Evolutionary conservation across 2,113 vertebrate genomes (phyloP).

Genomic region (Charadrius vociferus): DNA sequence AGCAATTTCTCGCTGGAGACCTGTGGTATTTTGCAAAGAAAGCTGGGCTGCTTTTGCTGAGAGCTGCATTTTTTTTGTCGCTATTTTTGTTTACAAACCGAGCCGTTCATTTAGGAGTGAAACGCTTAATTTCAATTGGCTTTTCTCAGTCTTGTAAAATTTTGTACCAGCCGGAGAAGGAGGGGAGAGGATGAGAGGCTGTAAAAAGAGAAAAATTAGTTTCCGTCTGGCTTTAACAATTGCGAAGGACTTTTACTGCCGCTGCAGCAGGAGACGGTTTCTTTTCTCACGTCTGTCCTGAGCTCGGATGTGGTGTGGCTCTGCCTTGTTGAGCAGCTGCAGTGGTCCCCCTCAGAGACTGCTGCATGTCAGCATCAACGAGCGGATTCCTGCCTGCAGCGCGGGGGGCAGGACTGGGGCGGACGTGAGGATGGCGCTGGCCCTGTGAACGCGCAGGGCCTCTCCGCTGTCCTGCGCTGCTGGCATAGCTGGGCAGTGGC

Average conservation of each 20-base stretch:
- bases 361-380: background rate
- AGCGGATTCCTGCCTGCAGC: background rate
- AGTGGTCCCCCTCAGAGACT: background rate
- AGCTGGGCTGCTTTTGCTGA: slow-evolving; percentile 19
- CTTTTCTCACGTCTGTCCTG: background rate
- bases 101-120: background rate
- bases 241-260: background rate
- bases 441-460: background rate
- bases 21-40: background rate
- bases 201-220: background rate
- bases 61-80: background rate
- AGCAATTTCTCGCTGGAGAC: background rate
- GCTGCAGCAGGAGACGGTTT: background rate
- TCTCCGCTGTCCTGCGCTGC: background rate
- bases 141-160: background rate
- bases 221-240: background rate
- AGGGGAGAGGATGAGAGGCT: background rate
- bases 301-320: background rate
- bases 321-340: background rate
- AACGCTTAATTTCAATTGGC: slow-evolving; percentile 18
- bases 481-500: background rate
- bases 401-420: background rate
- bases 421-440: accelerated
- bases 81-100: background rate
- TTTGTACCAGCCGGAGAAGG: background rate